Conservation (phyloP, 2,888 invertebrate genomes). For the Balanococcus diminutus region DNA sequence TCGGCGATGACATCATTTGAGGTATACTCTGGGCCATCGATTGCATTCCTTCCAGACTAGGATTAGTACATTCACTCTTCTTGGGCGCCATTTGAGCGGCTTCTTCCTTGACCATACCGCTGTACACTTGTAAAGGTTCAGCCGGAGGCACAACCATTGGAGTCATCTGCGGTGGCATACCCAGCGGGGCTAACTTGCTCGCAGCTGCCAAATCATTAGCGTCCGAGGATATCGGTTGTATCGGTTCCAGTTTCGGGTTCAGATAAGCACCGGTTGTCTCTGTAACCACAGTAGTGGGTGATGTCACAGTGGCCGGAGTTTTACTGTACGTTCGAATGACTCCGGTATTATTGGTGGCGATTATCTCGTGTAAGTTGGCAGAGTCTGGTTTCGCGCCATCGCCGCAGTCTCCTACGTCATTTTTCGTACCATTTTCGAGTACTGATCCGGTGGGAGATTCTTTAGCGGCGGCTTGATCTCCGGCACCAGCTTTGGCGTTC, state of each 20-base stretch:
- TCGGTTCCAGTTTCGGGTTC: not conserved
- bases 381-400: not conserved
- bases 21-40: conserved; percentile 43
- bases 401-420: not conserved
- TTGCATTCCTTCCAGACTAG: conserved; percentile 51
- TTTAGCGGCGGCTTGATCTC: not conserved
- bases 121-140: not conserved
- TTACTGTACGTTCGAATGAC: not conserved
- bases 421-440: not conserved
- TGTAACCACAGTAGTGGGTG: too few relatives aligned
- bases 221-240: not conserved
- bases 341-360: not conserved
- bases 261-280: not conserved
- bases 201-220: not conserved
- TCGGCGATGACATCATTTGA: conserved; percentile 60
- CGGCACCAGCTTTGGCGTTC: not conserved
- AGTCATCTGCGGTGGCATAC: conserved; percentile 59
- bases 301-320: not conserved
- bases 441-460: not conserved
- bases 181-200: conserved; percentile 57
- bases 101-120: not conserved
- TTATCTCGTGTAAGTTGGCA: not conserved
- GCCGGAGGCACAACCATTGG: conserved; percentile 23
- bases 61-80: conserved; percentile 21
- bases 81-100: not conserved